A percentile compares a stretch with the other conserved stretches of the same genome.
These are phyloP conservation scores for Rhagologus leucostigma DNA, from an alignment of 2,113 vertebrate genomes.

Conservation along the genomic window DNA sequence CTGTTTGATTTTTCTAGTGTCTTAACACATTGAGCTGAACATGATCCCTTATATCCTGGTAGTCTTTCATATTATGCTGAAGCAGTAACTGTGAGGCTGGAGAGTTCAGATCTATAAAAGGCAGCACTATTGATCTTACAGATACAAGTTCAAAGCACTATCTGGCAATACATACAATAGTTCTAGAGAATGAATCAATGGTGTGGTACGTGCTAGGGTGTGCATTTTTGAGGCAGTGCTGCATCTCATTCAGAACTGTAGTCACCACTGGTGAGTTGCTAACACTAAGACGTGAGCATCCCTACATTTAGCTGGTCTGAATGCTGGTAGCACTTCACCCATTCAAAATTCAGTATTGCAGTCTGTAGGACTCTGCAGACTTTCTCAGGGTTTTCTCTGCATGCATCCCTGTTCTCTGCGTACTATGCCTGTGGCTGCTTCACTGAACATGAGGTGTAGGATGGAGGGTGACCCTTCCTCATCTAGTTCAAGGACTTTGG, in stretches of 20 bases:
- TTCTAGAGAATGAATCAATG: background rate
- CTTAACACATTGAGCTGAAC: background rate
- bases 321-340: background rate
- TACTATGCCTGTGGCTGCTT: too few species aligned
- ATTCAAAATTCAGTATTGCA: background rate
- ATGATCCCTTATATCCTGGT: background rate
- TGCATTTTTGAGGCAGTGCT: background rate
- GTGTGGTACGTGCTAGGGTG: background rate
- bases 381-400: background rate
- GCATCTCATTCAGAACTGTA: background rate
- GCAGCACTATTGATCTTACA: conserved; percentile 8
- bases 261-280: background rate
- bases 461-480: background rate
- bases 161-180: background rate
- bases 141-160: background rate
- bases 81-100: background rate
- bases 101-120: background rate
- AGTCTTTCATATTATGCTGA: background rate
- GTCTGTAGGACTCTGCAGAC: background rate
- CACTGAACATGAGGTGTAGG: accelerated
- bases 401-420: background rate
- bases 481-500: background rate
- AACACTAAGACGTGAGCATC: background rate
- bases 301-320: background rate
- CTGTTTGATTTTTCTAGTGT: background rate